Evolutionary conservation across 2,797 vertebrate genomes (phyloP), one percentile per base, ranked within the genome.

Genomic region (Strix occidentalis): DNA sequence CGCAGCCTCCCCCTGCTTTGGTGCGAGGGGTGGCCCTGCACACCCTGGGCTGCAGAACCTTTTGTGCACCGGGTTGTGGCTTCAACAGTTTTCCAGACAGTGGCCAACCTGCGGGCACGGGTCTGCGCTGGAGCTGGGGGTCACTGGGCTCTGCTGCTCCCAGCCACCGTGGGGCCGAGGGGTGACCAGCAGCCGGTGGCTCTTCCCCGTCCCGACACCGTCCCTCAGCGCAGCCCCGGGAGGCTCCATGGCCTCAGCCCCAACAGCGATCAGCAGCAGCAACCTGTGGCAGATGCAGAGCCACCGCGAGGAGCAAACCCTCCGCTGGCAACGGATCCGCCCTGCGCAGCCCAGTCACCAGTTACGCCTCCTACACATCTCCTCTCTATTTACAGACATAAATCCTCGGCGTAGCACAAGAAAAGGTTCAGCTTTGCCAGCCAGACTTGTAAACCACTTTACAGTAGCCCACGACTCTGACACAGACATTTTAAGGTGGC

Each of bases 361-460:
- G 4, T 54, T 83, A 92, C 4, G 7, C 77, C 45, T 88, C 93
- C 93, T 18, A 26, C 84, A 0, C 85, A 39, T 50, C 87, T 74
- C 70, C 48, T 60, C 82, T 57, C 69, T 94, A 76, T 97, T 94
- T 95, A 97, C 95, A 90, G 91, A 95, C 70, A 68, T 46, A 96
- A 98, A 97, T 96, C 88, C 85, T 92, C 65, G 7, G 75, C 64
- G 48, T 39, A 93, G 64, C 97, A 64, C 93, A 54, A 35, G 91
- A 46, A 94, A 96, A 96, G 95, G 95, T 50, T 83, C 86, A 41
- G 90, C 72, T 82, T 37, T 96, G 93, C 96, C 96, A 97, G 93
- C 57, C 90, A 71, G 39, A 61, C 93, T 92, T 74, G 72, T 48
- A 85, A 93, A 94, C 83, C 84, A 28, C 93, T 97, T 94, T 91